phyloP scores from a whole-genome alignment of 2,113 vertebrate species.

The Physeter macrocephalus region DNA sequence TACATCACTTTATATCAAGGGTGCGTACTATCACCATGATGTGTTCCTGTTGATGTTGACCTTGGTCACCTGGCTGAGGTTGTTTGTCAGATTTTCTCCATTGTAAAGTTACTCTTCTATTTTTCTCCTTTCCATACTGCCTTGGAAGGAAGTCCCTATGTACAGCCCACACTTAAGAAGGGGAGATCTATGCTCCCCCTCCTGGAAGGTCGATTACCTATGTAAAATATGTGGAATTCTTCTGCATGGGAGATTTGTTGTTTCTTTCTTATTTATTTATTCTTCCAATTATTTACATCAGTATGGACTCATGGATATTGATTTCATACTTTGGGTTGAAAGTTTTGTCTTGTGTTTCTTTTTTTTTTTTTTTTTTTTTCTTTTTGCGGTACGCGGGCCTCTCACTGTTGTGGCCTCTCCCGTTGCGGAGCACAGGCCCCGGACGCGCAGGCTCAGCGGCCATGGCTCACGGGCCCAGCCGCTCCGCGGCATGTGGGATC shows the following conservation, averaged over 20 bases:
- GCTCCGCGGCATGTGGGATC: no score
- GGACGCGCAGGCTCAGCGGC: no score
- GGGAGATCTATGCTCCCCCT: not conserved
- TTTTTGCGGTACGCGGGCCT: no score
- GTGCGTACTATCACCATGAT: rapidly evolving
- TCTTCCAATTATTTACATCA: not conserved
- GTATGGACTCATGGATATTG: not conserved
- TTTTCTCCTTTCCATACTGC: not conserved
- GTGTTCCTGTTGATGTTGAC: not conserved
- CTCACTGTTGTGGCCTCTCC: no score
- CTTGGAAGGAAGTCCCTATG: not conserved
- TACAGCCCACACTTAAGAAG: not conserved
- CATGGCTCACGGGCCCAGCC: no score
- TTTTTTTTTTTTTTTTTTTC: no score
- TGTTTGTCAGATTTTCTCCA: not conserved
- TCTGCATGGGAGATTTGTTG: not conserved
- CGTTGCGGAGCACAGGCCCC: no score
- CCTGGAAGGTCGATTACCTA: not conserved
- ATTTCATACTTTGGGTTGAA: not conserved
- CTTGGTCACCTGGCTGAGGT: not conserved
- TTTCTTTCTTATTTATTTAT: not conserved
- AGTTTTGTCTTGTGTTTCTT: not conserved
- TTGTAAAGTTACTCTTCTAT: not conserved
- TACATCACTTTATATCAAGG: not conserved
- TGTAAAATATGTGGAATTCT: not conserved